Percentiles rank a stretch among this genome's conserved stretches.
Evolutionary conservation across 1,140 invertebrate species (phyloP).

Genomic region (Steinernema feltiae): DNA sequence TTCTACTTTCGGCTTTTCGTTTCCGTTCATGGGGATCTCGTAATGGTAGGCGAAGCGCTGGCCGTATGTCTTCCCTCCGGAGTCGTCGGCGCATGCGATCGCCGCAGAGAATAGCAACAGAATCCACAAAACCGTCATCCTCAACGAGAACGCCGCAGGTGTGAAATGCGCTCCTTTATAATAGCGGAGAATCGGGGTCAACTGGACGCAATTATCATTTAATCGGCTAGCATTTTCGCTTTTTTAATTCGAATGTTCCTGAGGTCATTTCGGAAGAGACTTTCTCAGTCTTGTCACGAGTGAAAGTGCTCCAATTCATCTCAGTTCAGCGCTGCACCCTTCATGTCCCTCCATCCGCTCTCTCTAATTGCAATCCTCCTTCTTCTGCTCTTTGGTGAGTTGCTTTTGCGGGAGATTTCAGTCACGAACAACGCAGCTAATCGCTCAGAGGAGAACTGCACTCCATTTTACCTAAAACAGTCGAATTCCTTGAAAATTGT

Average conservation of each 20-base stretch:
- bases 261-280: background rate
- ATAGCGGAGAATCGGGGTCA: background rate
- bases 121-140: background rate
- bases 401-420: background rate
- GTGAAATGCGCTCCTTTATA: background rate
- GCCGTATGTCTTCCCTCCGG: background rate
- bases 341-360: background rate
- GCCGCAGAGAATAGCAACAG: background rate
- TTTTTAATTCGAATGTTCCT: background rate
- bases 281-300: background rate
- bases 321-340: background rate
- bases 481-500: background rate
- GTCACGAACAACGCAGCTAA: background rate
- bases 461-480: background rate
- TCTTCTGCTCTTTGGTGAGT: conserved; percentile 8
- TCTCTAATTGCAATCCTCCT: background rate
- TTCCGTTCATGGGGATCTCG: background rate
- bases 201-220: background rate
- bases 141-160: background rate
- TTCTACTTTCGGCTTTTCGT: background rate
- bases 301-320: conserved; percentile 9
- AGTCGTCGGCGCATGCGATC: background rate
- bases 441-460: background rate
- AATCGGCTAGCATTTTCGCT: conserved; percentile 2
- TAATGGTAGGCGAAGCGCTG: conserved; percentile 10